Base-by-base conservation (phyloP, 2,888 invertebrate genomes). In the Rugalucina vietnamica region DNA sequence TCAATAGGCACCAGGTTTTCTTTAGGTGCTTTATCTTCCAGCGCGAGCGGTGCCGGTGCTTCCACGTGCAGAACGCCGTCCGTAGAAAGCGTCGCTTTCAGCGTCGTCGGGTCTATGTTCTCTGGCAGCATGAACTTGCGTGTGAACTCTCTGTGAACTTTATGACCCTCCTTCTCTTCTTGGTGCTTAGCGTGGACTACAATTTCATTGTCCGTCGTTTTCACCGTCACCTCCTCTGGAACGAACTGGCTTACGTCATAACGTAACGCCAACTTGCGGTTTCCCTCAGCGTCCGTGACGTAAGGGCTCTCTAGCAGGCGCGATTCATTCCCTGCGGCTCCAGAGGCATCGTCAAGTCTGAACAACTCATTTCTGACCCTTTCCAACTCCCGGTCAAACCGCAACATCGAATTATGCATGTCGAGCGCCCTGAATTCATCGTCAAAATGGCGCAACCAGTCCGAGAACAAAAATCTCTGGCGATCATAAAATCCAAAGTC, bases 191-290 rank as follows among this genome's bases (percentile, higher is more conserved):
- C 99, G 95, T 99, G 98, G 70, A 99, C 98, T 74, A 88, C 88
- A 39, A 99, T 96, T 96, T 98, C 98, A 96, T 99, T 99, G 96
- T 99, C 99, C 92, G 99, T 98, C 89, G 99, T 99, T 96, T 99
- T 99, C 90, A 99, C 99, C 94, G 99, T 98, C 95, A 99, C 98
- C 96, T 99, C 99, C 95, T 99, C 99, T 1, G 96, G 96, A 79
- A 97, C 97, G 96, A 99, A 99, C 95, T 99, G 98, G 94, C 98
- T 98, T 92, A 99, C 99, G 95, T 99, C 99, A 95, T 99, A 99
- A 94, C 99, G 96, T 34, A 99, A 96, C 95, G 99, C 98, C 91
- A 99, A 96, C 94, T 90, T 89, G 75, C 97, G 97, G 96, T 99
- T 99, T 95, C 97, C 98, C 95, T 98, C 98, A 4, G 76, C 74